A percentile compares a stretch with the other conserved stretches of the same genome.
These are phyloP conservation scores for Malurus leucopterus DNA, from an alignment of 2,797 vertebrate genomes.

Conservation along the genomic window DNA sequence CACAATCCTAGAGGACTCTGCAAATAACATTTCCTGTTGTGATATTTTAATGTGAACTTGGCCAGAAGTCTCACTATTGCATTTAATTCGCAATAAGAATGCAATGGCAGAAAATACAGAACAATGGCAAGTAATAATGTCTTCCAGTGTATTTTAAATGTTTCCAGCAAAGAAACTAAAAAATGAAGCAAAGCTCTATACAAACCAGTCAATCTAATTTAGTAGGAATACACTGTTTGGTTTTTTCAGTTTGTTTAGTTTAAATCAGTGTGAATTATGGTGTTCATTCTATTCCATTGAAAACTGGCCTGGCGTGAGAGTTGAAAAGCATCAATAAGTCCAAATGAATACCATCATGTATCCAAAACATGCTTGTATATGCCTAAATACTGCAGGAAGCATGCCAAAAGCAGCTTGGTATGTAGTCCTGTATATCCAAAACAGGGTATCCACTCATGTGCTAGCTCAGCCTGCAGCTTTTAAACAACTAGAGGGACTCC, in stretches of 20 bases:
- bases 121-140: conserved; percentile 8
- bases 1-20: not conserved
- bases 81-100: conserved; percentile 15
- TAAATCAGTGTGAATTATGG: not conserved
- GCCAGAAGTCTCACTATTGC: not conserved
- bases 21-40: conserved; percentile 15
- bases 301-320: not conserved
- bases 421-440: not conserved
- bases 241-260: not conserved
- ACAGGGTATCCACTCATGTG: not conserved
- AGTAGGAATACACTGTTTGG: not conserved
- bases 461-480: not conserved
- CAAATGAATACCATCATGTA: not conserved
- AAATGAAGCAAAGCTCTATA: not conserved
- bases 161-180: conserved; percentile 2
- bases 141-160: not conserved
- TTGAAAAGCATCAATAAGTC: not conserved
- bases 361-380: not conserved
- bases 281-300: conserved; percentile 8
- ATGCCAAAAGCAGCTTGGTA: conserved; percentile 8
- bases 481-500: not conserved
- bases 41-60: conserved; percentile 13
- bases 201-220: not conserved
- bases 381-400: not conserved
- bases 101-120: not conserved